A percentile compares a stretch with the other conserved stretches of the same genome.
Conservation (phyloP, 30 jellyfish, hydroid and myxozoan genomes). For the Catostylus mosaicus region DNA sequence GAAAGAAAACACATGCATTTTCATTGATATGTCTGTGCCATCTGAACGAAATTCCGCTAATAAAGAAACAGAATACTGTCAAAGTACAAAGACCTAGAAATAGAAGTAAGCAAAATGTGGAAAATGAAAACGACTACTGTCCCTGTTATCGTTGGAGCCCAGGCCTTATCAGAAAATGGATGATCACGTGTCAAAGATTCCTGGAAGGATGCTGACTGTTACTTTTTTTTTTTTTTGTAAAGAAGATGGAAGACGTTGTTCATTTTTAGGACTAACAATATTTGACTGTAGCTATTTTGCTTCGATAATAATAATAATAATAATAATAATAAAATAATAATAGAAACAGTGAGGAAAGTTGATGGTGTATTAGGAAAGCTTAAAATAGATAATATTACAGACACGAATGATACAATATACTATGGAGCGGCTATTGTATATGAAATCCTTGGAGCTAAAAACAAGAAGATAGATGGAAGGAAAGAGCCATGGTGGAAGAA, state of each 20-base stretch:
- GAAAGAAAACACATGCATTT: background rate
- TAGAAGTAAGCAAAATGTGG: too few species aligned
- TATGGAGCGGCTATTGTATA: slow-evolving; percentile 29
- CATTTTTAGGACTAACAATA: too few species aligned
- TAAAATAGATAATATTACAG: background rate
- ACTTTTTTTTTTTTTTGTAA: too few species aligned
- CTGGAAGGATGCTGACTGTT: too few species aligned
- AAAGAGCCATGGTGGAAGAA: slow-evolving; percentile 38
- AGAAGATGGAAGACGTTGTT: too few species aligned
- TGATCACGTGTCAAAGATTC: too few species aligned
- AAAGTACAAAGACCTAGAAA: slow-evolving; percentile 18
- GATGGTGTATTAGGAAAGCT: slow-evolving; percentile 7
- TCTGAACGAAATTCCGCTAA: slow-evolving; percentile 22
- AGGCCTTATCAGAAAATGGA: background rate
- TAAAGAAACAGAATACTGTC: background rate
- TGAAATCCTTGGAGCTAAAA: slow-evolving; percentile 25
- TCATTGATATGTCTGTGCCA: slow-evolving; percentile 14
- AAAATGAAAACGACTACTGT: background rate
- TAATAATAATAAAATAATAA: too few species aligned
- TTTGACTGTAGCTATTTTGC: too few species aligned
- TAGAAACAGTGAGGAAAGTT: background rate
- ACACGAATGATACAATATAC: slow-evolving; percentile 2
- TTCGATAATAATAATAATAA: too few species aligned
- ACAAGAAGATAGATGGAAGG: background rate
- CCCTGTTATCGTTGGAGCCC: background rate